phyloP scores from a whole-genome alignment of 37 sponge, comb jelly and placozoan species.

The Halichondria panicea region DNA sequence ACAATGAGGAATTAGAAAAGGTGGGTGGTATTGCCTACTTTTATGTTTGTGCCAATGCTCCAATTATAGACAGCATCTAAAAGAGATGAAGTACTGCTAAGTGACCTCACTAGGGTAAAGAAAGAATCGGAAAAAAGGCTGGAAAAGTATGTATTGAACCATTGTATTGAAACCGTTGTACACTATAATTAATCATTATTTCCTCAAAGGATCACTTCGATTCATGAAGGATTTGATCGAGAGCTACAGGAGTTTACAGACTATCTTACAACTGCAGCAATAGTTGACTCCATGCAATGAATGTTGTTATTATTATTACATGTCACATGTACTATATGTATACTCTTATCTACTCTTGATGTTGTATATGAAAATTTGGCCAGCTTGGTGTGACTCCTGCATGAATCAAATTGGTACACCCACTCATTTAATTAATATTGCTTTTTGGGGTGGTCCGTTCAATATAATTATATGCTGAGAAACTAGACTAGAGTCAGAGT shows the following conservation, averaged over 20 bases:
- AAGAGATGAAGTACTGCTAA: slow-evolving; percentile 38
- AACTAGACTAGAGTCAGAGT: too few relatives aligned
- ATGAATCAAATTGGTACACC: too few relatives aligned
- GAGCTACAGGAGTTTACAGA: slow-evolving; percentile 13
- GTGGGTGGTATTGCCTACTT: slow-evolving; percentile 7
- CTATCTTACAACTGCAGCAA: slow-evolving; percentile 1
- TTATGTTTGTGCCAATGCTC: background rate
- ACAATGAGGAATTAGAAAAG: slow-evolving; percentile 30
- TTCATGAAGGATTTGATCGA: slow-evolving; percentile 36
- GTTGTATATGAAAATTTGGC: too few relatives aligned
- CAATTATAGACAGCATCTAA: slow-evolving; percentile 13
- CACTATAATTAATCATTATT: background rate
- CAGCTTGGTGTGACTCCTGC: too few relatives aligned
- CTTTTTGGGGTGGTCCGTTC: too few relatives aligned
- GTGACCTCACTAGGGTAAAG: slow-evolving; percentile 29
- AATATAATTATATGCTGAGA: too few relatives aligned
- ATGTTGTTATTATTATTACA: too few relatives aligned
- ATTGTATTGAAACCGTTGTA: background rate
- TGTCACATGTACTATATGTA: too few relatives aligned
- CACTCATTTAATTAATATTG: too few relatives aligned
- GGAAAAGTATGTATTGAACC: slow-evolving; percentile 8
- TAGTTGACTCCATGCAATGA: too few relatives aligned
- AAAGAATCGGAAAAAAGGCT: slow-evolving; percentile 42
- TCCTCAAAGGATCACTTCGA: slow-evolving; percentile 13
- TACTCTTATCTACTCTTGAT: too few relatives aligned